Evolutionary conservation across 2,888 invertebrate genomes (phyloP), one percentile per base, ranked within the genome.

Genomic region (Tetheella fluctuosa): DNA sequence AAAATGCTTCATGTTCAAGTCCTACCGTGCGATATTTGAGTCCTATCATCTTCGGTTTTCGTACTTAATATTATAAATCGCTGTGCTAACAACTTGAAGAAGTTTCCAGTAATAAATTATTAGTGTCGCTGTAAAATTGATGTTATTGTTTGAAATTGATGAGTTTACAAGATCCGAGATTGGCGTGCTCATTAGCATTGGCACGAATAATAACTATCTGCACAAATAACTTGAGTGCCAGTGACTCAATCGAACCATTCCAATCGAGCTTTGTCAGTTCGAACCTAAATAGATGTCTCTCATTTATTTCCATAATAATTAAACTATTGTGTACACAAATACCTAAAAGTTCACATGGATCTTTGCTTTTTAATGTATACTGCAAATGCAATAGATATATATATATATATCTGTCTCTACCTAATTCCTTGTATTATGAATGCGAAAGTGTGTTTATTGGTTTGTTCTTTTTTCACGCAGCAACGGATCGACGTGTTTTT

Each of bases 171-270:
- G 77, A 80, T 76, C 72, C 69, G 60, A 81, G 83, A 84, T 83
- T 83, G 82, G 81, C 81, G 75, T 79, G 77, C 80, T 85, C 87
- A 89, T 89, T 89, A 89, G 79, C 84, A 85, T 85, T 82, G 81
- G 83, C 86, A 86, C 83, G 79, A 86, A 86, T 85, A n/a, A 82
- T 77, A 78, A 71, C 74, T 85, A 85, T 81, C 79, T 76, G 77
- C 81, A 81, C 79, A 82, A 80, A 80, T 81, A 64, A 65, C 65
- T 64, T 52, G 62, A 60, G 58, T 59, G 52, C 25, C 23, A 25
- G 58, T 60, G 65, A 62, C 61, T 65, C 64, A 67, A 57, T 48
- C 61, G 55, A 60, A 66, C 64, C 63, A 58, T 64, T 73, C n/a
- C n/a, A n/a, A 77, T 76, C 74, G 78, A 71, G 77, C 76, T 79